Base-by-base conservation (phyloP, 2,888 invertebrate genomes). In the Hololepta plana region DNA sequence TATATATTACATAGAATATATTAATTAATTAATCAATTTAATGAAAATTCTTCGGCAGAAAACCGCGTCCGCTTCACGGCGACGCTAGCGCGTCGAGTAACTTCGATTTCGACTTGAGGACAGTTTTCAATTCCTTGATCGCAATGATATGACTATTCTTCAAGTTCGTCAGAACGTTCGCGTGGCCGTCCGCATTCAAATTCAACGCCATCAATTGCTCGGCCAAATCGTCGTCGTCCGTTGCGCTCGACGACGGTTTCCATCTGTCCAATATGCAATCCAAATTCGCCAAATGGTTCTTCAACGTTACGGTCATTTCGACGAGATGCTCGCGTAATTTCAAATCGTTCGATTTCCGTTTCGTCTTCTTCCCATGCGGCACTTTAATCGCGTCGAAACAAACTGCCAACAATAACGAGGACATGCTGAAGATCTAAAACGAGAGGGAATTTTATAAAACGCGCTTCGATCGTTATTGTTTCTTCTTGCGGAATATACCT, bases 401-500 rank as follows among this genome's bases (percentile, higher is more conserved):
- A 2, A 65, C 55, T 28, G 67, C 64, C 28, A 65, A 58, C 3
- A 72, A 45, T 31, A 65, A 59, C 12, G 62, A 59, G 13, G 61
- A 48, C 37, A 68, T 55, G 25, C 67, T 62, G 35, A 70, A 51
- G 33, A 67, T 62, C 70, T 71, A 57, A 16, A 57, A 51, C n/a
- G n/a, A n/a, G n/a, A n/a, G n/a, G n/a, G n/a, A n/a, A n/a, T n/a
- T n/a, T n/a, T n/a, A 29, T 32, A 29, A 25, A 26, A n/a, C n/a
- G n/a, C n/a, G n/a, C n/a, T n/a, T n/a, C n/a, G n/a, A n/a, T n/a
- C n/a, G n/a, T n/a, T n/a, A n/a, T n/a, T n/a, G n/a, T n/a, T n/a
- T n/a, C n/a, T n/a, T n/a, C n/a, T n/a, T n/a, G n/a, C n/a, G n/a
- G n/a, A 12, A 32, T 22, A 40, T 27, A 73, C 74, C 62, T 75